Conservation (phyloP, 2,888 invertebrate species). For the Ennomos fuscantarius region DNA sequence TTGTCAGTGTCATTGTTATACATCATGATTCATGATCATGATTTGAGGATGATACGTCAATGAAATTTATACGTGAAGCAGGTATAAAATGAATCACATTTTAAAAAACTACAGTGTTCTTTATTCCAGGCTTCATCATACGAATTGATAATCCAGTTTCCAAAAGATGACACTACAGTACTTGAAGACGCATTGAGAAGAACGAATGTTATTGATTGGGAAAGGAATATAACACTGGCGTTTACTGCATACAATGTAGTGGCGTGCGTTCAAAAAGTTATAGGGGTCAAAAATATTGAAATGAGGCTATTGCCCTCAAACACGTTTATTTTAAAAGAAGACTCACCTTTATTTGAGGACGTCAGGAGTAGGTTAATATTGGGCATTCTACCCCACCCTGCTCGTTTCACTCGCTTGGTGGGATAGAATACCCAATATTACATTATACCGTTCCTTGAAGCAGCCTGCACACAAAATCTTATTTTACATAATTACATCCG, state of each 20-base stretch:
- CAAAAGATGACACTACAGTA: constrained; percentile 49
- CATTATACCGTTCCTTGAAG: too few species aligned
- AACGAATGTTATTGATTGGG: constrained; percentile 46
- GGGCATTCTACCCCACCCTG: too few species aligned
- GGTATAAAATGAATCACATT: too few species aligned
- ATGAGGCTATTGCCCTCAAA: constrained; percentile 3
- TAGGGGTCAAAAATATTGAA: constrained; percentile 11
- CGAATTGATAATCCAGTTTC: constrained; percentile 59
- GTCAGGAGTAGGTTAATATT: constrained; percentile 20
- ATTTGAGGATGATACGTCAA: too few species aligned
- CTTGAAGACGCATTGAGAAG: constrained; percentile 53
- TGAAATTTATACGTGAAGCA: too few species aligned
- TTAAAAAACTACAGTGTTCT: too few species aligned
- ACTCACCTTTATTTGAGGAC: constrained; percentile 15
- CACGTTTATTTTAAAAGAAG: constrained; percentile 15
- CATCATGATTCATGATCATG: too few species aligned
- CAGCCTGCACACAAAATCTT: too few species aligned
- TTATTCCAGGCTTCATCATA: constrained; percentile 47
- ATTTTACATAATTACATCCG: too few species aligned
- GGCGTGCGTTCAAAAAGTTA: constrained; percentile 5
- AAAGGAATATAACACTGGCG: constrained; percentile 8
- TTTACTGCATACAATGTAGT: constrained; percentile 12
- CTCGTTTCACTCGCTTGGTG: too few species aligned
- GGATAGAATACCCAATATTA: too few species aligned
- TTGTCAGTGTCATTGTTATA: too few species aligned